Percentiles rank a stretch among this genome's conserved stretches.
Conservation (phyloP, 2,797 vertebrate species). For the Danionella dracula region DNA sequence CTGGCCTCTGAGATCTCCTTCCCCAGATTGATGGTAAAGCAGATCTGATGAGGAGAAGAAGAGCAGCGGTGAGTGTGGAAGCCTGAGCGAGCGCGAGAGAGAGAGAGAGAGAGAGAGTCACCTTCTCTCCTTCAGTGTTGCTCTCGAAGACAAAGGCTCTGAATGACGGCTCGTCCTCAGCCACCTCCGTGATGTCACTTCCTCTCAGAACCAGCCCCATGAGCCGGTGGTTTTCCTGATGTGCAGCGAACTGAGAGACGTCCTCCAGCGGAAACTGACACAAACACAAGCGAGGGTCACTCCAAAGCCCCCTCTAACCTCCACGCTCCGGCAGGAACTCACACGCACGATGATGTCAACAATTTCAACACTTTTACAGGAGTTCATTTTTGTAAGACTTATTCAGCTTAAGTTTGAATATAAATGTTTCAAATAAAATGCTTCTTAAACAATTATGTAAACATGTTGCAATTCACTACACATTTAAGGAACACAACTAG, state of each 20-base stretch:
- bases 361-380: no score
- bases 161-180: constrained; percentile 73
- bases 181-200: constrained; percentile 67
- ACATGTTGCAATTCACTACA: no score
- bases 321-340: no score
- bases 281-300: no score
- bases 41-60: constrained; percentile 74
- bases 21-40: constrained; percentile 89
- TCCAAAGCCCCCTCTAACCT: no score
- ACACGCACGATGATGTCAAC: no score
- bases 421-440: no score
- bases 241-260: constrained; percentile 87
- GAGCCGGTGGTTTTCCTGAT: constrained; percentile 91
- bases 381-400: no score
- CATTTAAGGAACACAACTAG: no score
- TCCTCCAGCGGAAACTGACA: constrained; percentile 84
- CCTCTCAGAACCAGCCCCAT: constrained; percentile 86
- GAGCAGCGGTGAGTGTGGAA: background rate
- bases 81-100: background rate
- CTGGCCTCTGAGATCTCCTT: constrained; percentile 90
- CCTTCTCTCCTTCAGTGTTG: constrained; percentile 98
- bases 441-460: no score
- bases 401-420: no score
- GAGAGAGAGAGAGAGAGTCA: constrained; percentile 53
- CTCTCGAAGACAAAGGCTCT: constrained; percentile 91